These are phyloP conservation scores for Silurus lanzhouensis DNA, from an alignment of 2,797 vertebrate genomes.

Conservation along the genomic window DNA sequence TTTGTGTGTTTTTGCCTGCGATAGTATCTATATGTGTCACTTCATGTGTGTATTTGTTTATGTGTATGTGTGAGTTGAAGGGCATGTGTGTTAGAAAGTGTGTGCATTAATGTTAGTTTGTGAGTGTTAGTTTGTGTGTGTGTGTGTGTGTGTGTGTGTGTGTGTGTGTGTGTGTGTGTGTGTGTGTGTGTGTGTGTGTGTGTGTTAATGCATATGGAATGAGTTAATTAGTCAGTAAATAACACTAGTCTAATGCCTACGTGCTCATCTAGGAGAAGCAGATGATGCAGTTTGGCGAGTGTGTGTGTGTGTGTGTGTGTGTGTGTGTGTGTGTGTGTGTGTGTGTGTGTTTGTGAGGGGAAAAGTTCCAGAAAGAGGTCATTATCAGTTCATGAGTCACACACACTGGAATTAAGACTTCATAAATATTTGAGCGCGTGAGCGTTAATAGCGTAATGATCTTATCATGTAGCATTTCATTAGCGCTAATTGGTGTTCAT, in stretches of 20 bases:
- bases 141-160: background rate
- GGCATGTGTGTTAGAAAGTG: too few relatives aligned
- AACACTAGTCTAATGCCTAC: slow-evolving; percentile 25
- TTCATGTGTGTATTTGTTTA: too few relatives aligned
- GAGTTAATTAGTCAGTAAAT: slow-evolving; percentile 51
- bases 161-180: background rate
- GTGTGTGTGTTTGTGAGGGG: slow-evolving; percentile 29
- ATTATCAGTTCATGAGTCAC: slow-evolving; percentile 60
- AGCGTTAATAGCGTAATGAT: slow-evolving; percentile 69
- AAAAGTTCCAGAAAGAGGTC: slow-evolving; percentile 53
- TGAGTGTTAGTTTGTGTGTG: too few relatives aligned
- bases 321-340: slow-evolving; percentile 20
- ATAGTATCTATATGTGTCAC: too few relatives aligned
- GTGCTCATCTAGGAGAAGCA: slow-evolving; percentile 32
- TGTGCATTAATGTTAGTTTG: too few relatives aligned
- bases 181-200: background rate
- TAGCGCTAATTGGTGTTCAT: slow-evolving; percentile 72
- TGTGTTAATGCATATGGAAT: slow-evolving; percentile 26
- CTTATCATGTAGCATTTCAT: slow-evolving; percentile 70
- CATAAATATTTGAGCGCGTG: slow-evolving; percentile 67
- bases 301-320: slow-evolving; percentile 17
- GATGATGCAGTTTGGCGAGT: slow-evolving; percentile 3
- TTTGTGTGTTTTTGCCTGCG: too few relatives aligned
- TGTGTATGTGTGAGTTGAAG: too few relatives aligned
- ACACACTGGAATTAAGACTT: slow-evolving; percentile 65